Base-by-base conservation (phyloP, 2,888 invertebrate species). In the Acholoe squamosa region DNA sequence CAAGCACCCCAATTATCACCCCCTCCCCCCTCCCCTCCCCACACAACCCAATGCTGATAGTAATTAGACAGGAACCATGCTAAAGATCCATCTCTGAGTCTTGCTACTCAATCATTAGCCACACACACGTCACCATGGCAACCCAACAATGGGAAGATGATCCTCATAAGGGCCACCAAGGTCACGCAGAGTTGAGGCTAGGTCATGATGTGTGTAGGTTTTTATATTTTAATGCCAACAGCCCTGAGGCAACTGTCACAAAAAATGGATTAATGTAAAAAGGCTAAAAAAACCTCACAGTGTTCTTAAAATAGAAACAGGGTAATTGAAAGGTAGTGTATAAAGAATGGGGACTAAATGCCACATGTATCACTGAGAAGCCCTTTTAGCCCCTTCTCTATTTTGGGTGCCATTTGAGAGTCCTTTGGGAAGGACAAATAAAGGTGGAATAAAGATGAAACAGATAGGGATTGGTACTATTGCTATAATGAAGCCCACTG, bases 61-160 rank as follows among this genome's bases (percentile, higher is more conserved):
- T 71, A 71, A 71, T 71, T 71, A 71, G 71, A 71, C 71, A 71
- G 71, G 71, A 28, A 71, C 71, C 71, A 71, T 71, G 71, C 71
- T 71, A 71, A 71, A 71, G 71, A 71, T 71, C 19, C 71, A 28
- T n/a, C 61, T 61, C 61, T n/a, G n/a, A 3, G 19, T 61, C 7
- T n/a, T 61, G 14, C 71, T 16, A 25, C 71, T 71, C 31, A 71
- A 71, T 71, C 71, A 71, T 71, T 71, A 71, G 71, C 43, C 43
- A 43, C n/a, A n/a, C 25, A 71, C 71, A 28, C 28, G 28, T 71
- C 25, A 28, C 71, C 71, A 71, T 71, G 71, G 71, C 71, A 71
- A 71, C 71, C 28, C 71, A 43, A 71, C 71, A 71, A 71, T 71
- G 71, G 71, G 71, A 71, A 71, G 28, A 71, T 71, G 71, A 71